Conservation (phyloP, 64 coral and sea anemone species). For the Montipora efflorescens region DNA sequence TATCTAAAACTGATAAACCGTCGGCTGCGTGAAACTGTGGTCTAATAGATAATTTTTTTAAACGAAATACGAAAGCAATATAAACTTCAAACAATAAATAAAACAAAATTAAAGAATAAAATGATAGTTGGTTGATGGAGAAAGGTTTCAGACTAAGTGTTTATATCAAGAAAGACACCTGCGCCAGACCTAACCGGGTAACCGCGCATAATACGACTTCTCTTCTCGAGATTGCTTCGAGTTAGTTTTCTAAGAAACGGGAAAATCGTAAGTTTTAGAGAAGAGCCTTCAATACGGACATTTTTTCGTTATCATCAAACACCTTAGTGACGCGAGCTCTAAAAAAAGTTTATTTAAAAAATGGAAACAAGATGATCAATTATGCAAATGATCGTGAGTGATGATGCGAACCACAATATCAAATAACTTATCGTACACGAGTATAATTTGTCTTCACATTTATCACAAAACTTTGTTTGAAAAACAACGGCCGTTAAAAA, state of each 20-base stretch:
- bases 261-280: background rate
- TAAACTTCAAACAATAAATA: background rate
- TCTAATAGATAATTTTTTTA: no score
- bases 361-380: constrained; percentile 4
- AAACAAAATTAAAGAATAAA: constrained; percentile 25
- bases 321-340: background rate
- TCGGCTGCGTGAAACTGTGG: background rate
- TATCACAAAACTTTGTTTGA: constrained; percentile 55
- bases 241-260: background rate
- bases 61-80: background rate
- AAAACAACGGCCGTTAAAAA: constrained; percentile 31
- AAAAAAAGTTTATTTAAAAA: background rate
- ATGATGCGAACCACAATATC: constrained; percentile 35
- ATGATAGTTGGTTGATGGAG: constrained; percentile 11
- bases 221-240: background rate
- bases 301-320: background rate
- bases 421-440: constrained; percentile 48
- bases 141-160: constrained; percentile 1
- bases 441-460: constrained; percentile 51
- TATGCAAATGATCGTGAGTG: constrained; percentile 15
- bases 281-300: background rate
- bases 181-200: background rate
- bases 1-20: background rate
- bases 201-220: background rate
- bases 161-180: constrained; percentile 40